Conservation (phyloP, 2,113 vertebrate genomes). For the Mus musculus region DNA sequence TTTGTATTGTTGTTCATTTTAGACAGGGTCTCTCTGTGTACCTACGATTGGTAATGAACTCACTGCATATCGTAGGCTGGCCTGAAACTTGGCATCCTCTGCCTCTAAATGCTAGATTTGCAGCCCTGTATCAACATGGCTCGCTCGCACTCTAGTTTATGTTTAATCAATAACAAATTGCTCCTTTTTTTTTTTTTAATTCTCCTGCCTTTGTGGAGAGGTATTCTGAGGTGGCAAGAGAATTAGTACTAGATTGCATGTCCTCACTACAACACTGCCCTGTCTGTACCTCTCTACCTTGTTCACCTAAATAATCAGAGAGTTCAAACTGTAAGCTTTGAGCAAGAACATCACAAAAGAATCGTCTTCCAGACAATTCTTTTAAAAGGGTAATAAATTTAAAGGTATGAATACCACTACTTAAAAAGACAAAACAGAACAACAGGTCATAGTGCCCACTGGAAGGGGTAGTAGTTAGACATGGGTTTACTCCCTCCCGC, state of each 20-base stretch:
- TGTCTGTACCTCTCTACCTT: not conserved
- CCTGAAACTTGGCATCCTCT: not conserved
- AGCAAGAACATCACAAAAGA: not conserved
- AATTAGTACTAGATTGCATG: constrained; percentile 34
- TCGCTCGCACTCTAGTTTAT: not conserved
- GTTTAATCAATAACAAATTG: constrained; percentile 27
- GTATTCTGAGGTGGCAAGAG: not conserved
- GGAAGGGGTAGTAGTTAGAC: not conserved
- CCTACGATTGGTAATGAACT: too few relatives aligned
- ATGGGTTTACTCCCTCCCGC: not conserved
- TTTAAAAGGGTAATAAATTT: not conserved
- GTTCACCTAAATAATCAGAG: not conserved
- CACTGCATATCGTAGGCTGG: not conserved
- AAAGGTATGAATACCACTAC: not conserved
- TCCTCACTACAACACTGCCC: not conserved
- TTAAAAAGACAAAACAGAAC: not conserved
- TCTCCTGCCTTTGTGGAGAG: constrained; percentile 2
- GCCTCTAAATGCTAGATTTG: not conserved
- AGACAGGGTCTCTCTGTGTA: too few relatives aligned
- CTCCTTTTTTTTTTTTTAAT: not conserved
- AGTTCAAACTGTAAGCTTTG: not conserved
- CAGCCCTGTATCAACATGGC: not conserved
- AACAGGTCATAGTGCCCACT: not conserved
- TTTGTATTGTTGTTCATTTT: not conserved
- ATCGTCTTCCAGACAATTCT: not conserved